Percentiles rank a stretch among this genome's conserved stretches.
phyloP scores from a whole-genome alignment of 1,140 invertebrate species.

The Heliconius hewitsoni region DNA sequence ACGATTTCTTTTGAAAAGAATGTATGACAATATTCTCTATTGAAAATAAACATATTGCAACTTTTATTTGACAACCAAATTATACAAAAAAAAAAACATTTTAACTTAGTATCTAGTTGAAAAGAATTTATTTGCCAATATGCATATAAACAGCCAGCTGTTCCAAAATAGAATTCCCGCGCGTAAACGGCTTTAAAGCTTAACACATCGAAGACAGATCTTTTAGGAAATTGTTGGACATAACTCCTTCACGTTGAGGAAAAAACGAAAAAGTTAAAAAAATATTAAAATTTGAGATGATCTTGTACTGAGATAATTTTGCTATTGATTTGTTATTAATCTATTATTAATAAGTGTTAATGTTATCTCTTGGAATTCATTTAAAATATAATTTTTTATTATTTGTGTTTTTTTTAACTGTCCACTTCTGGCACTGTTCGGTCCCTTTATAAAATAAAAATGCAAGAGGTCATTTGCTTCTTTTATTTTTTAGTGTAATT shows the following conservation, averaged over 20 bases:
- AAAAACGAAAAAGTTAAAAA: background rate
- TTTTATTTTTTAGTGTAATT: too few relatives aligned
- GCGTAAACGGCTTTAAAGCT: conserved; percentile 7
- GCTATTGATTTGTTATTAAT: too few relatives aligned
- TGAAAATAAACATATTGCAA: too few relatives aligned
- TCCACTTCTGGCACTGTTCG: too few relatives aligned
- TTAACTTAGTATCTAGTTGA: background rate
- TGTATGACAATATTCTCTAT: too few relatives aligned
- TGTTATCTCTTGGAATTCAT: too few relatives aligned
- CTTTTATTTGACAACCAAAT: background rate
- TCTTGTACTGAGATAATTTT: background rate
- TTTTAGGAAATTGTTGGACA: conserved; percentile 2
- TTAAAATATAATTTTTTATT: too few relatives aligned
- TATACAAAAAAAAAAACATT: background rate
- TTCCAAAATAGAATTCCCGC: conserved; percentile 4
- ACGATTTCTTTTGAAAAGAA: too few relatives aligned
- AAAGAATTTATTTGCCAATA: background rate
- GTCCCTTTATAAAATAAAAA: too few relatives aligned
- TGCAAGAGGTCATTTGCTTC: too few relatives aligned
- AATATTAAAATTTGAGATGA: background rate
- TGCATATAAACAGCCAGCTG: background rate
- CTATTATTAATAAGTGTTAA: too few relatives aligned
- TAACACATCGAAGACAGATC: background rate
- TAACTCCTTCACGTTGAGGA: background rate
- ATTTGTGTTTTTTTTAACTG: too few relatives aligned